A percentile compares a stretch with the other conserved stretches of the same genome.
Conservation (phyloP, 1,140 invertebrate species). For the Aradophagus sp. region DNA sequence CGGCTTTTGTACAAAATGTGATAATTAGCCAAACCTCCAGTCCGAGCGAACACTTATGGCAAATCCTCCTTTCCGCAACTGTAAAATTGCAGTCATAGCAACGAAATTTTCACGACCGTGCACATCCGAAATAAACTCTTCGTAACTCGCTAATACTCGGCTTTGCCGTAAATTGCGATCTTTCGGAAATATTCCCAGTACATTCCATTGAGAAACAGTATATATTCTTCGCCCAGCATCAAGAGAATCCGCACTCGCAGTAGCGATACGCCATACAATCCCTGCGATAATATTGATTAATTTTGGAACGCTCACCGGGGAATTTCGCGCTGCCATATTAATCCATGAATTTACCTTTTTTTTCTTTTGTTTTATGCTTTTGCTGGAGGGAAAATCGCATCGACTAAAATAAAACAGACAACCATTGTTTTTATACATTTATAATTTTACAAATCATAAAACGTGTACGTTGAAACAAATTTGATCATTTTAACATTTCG, state of each 20-base stretch:
- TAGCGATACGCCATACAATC: conserved; percentile 24
- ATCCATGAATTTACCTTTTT: conserved; percentile 30
- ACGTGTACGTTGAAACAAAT: too few relatives aligned
- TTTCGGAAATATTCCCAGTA: conserved; percentile 19
- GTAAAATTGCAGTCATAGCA: too few relatives aligned
- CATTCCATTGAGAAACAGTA: conserved; percentile 6
- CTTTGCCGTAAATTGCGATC: conserved; percentile 23
- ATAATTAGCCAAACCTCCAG: too few relatives aligned
- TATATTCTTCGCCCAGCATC: conserved; percentile 18
- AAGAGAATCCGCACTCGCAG: conserved; percentile 22
- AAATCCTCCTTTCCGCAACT: too few relatives aligned
- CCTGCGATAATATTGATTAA: conserved; percentile 43
- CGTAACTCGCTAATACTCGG: conserved; percentile 2
- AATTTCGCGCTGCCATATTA: conserved; percentile 27
- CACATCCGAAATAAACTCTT: conserved; percentile 24
- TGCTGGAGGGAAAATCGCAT: too few relatives aligned
- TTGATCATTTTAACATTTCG: too few relatives aligned
- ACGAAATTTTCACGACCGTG: conserved; percentile 8
- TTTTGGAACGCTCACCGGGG: conserved; percentile 38
- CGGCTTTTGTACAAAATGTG: conserved; percentile 3
- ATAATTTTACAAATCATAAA: too few relatives aligned
- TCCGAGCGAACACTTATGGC: too few relatives aligned
- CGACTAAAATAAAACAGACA: too few relatives aligned
- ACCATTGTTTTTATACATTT: too few relatives aligned
- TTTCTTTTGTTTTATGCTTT: conserved; percentile 13